Base-by-base conservation (phyloP, 2,888 invertebrate species). In the Cataglyphis rosenhaueri region DNA sequence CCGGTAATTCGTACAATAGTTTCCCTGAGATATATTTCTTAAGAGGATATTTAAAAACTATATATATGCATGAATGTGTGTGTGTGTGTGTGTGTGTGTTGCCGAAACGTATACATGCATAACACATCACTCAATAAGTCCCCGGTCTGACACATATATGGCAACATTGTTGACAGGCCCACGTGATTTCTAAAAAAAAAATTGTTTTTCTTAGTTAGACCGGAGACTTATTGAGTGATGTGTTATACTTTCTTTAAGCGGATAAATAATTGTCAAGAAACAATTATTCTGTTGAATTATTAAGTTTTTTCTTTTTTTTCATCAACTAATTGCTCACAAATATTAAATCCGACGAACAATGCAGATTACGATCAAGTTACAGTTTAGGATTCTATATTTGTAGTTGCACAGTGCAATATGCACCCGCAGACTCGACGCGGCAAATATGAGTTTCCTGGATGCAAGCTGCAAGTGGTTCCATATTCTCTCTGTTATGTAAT, bases 401-500 rank as follows among this genome's bases (percentile, higher is more conserved):
- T 85, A 88, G 88, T 88, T 84, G 81, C 79, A 52, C 85, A 74
- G 81, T 48, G 88, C 88, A 88, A 88, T 88, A 88, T 88, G 88
- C 88, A 83, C 66, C 84, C 88, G 65, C 88, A 88, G 87, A 83
- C 85, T 75, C 78, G 82, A 68, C 85, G 85, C 83, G 85, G 84
- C 82, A 85, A 88, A 87, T 88, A 88, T 87, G 88, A 88, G 88
- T 87, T 88, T 84, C 87, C 87, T 62, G 84, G 85, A 78, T 86
- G 87, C 87, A 86, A 88, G 85, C 85, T 71, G 75, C 78, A 76
- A 75, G 85, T 85, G 66, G 81, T 88, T 88, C 87, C 83, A 88
- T 88, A 88, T 85, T 62, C 88, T 75, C 82, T 75, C 82, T 78
- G 64, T 81, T 87, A 82, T 78, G 87, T 87, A 88, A 88, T 88